Evolutionary conservation across 2,888 invertebrate species (phyloP), one percentile per base, ranked within the genome.

Genomic region (Lochmaea capreae): DNA sequence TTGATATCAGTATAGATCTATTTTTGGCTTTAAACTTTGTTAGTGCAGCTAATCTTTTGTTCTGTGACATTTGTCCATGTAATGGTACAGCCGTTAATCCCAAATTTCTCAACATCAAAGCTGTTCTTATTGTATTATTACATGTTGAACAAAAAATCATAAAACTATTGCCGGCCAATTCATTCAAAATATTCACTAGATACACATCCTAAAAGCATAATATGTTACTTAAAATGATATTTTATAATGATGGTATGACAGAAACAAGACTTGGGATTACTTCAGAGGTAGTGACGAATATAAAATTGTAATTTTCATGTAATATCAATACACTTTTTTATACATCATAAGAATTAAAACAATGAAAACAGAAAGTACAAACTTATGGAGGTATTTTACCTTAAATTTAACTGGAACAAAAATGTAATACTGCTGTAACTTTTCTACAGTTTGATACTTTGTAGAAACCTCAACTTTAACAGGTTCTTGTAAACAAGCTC

Each of bases 41-140:
- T 18, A 99, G 88, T 0, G 99, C 94, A 0, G 97, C 98, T 62
- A 99, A 89, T 46, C 99, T 91, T 85, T 98, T 98, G 85, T 97
- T 96, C 88, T 99, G 99, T 14, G 96, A 94, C 97, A 99, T 98
- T 89, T 99, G 98, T 0, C 99, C 99, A 87, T 99, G 97, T n/a
- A 99, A 89, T 0, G 99, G 98, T 65, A 99, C 96, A 0, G 98
- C 99, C 1, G 94, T 93, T 75, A 99, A 90, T 9, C 99, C 98
- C 12, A 99, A 90, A 85, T 95, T 95, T 65, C 98, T 90, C 74
- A 99, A 88, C 87, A 99, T 90, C 52, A 98, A 88, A 0, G 98
- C 97, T 0, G 95, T 93, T 73, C 97, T 91, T 76, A 97, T 92
- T 0, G 98, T 97, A 84, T 95, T 95, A 74, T 94, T 96, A 86